These are phyloP conservation scores for Orius insidiosus DNA, from an alignment of 1,140 invertebrate species.

Conservation along the genomic window DNA sequence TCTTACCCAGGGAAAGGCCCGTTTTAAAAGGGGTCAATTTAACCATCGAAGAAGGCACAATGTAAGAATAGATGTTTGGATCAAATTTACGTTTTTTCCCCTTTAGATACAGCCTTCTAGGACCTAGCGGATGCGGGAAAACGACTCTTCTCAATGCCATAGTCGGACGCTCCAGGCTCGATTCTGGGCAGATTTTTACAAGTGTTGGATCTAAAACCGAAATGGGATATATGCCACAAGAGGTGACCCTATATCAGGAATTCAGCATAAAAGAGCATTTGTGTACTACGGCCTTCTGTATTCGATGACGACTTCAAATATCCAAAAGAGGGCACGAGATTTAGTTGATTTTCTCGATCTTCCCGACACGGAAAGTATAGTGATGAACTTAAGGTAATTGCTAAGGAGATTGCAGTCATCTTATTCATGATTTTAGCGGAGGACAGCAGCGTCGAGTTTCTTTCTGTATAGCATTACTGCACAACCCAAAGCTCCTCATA, in stretches of 20 bases:
- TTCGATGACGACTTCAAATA: conserved; percentile 27
- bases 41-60: no score
- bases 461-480: conserved; percentile 67
- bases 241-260: conserved; percentile 32
- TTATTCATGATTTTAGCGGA: conserved; percentile 40
- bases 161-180: conserved; percentile 53
- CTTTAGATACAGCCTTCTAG: conserved; percentile 57
- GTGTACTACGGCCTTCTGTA: conserved; percentile 35
- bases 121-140: conserved; percentile 63
- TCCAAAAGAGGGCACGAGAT: conserved; percentile 17
- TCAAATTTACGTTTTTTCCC: neutral
- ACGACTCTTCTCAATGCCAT: conserved; percentile 66
- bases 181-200: conserved; percentile 56
- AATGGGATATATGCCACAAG: conserved; percentile 69
- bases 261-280: conserved; percentile 36
- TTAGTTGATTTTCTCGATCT: conserved; percentile 45
- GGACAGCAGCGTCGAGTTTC: conserved; percentile 76
- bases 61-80: no score
- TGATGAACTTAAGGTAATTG: conserved; percentile 64
- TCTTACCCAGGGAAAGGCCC: no score
- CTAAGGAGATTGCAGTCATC: conserved; percentile 39
- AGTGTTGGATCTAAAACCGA: conserved; percentile 53
- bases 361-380: conserved; percentile 37
- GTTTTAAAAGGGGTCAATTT: no score
- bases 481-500: conserved; percentile 72